Evolutionary conservation across 2,888 invertebrate species (phyloP), one percentile per base, ranked within the genome.

Genomic region (Lithodes maja): DNA sequence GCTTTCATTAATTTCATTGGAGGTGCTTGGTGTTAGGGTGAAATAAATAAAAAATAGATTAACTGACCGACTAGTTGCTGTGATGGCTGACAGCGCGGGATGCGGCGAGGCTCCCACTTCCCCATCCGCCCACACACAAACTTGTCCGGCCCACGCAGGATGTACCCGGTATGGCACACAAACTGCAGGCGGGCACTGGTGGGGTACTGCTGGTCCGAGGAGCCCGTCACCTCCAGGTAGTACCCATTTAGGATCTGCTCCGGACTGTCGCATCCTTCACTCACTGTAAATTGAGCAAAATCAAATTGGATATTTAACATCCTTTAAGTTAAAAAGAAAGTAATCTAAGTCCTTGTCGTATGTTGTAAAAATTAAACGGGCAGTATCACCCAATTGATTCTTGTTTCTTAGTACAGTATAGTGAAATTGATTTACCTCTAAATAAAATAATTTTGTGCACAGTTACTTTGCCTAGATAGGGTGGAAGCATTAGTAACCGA

Each of bases 81-180:
- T 7, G 83, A 77, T 2, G 87, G 86, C 49, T 84, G 80, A 49
- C 90, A 90, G 3, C 49, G 81, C 1, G 90, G 90, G n/a, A 61
- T 71, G 33, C 81, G 78, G 50, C 86, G 53, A 1, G 90, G 90
- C 33, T 52, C 77, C 90, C 90, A 90, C 1, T 75, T 68, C 2
- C 84, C 80, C 0, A 49, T 68, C 15, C 80, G 74, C 17, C 83
- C 69, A 71, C 90, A 90, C 9, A 84, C n/a, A 68, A 77, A 90
- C 15, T 50, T 15, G 53, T 90, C 90, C 0, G 87, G 84, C 12
- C 90, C 90, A 5, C 74, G 74, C 12, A 90, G 84, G 33, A 75
- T 74, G 54, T 90, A 90, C 9, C 90, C 90, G 15, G 84, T 87
- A 75, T 90, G 90, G 71, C 90, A 90, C 2, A 90, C 84, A 84